Percentiles rank a stretch among this genome's conserved stretches.
Conservation (phyloP, 2,888 invertebrate species). For the Aporophyla lueneburgensis region DNA sequence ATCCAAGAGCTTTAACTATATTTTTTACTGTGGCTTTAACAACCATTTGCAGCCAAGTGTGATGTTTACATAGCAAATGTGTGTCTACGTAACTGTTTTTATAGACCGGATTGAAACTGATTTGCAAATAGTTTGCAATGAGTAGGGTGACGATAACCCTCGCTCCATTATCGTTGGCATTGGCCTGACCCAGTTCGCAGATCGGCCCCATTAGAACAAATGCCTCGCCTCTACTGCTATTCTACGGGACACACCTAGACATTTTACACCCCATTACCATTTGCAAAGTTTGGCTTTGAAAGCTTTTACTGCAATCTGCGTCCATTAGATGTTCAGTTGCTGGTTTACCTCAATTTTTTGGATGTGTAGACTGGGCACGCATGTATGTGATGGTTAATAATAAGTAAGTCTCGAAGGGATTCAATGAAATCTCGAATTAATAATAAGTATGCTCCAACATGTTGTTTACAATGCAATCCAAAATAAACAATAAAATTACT, state of each 20-base stretch:
- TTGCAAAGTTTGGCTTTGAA: slow-evolving; percentile 59
- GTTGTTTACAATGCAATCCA: not conserved
- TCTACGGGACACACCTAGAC: slow-evolving; percentile 67
- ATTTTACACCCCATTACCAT: slow-evolving; percentile 77
- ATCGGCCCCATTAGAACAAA: slow-evolving; percentile 80
- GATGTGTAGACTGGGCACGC: not conserved
- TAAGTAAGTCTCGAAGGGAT: not conserved
- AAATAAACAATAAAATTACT: slow-evolving; percentile 2
- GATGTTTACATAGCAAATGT: slow-evolving; percentile 12
- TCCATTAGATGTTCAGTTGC: slow-evolving; percentile 19
- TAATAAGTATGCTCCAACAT: not conserved
- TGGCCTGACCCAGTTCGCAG: slow-evolving; percentile 83
- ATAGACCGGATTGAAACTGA: slow-evolving; percentile 63
- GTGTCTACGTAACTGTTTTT: slow-evolving; percentile 39
- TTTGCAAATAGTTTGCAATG: slow-evolving; percentile 66
- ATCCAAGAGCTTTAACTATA: not conserved
- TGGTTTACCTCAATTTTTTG: not conserved
- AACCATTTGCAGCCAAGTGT: not conserved
- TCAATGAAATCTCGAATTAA: not conserved
- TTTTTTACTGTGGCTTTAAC: too few species aligned
- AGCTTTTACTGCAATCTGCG: slow-evolving; percentile 62
- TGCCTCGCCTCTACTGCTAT: slow-evolving; percentile 69
- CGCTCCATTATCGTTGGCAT: slow-evolving; percentile 73
- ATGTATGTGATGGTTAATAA: not conserved
- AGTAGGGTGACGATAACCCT: slow-evolving; percentile 72